phyloP scores from a whole-genome alignment of 2,113 vertebrate species.

The Thomomys bottae region DNA sequence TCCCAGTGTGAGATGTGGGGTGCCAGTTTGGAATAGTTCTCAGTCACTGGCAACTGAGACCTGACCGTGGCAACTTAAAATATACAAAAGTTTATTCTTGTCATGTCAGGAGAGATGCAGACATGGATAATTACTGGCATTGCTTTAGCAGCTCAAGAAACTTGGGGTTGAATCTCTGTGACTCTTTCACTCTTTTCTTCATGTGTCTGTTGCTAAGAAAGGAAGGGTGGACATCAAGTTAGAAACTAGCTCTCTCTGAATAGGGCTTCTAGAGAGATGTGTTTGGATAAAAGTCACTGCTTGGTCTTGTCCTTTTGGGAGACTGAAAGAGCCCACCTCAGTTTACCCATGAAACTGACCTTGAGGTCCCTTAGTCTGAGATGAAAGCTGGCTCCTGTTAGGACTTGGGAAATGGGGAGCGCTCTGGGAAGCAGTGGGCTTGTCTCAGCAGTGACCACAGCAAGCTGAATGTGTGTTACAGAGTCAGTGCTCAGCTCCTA shows the following conservation, averaged over 20 bases:
- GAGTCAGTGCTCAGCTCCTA: rapidly evolving
- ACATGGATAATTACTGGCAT: not conserved
- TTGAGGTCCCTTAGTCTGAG: not conserved
- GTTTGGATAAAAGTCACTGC: not conserved
- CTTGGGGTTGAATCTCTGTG: not conserved
- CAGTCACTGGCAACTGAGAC: not conserved
- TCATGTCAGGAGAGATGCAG: not conserved
- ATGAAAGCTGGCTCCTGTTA: not conserved
- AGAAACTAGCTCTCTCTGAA: not conserved
- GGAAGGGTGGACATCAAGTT: not conserved
- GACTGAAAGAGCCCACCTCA: not conserved
- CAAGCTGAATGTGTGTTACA: too few relatives aligned
- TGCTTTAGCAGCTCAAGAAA: not conserved
- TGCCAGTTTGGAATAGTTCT: not conserved
- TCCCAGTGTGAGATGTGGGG: not conserved
- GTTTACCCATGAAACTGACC: not conserved
- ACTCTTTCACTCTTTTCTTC: slow-evolving; percentile 1
- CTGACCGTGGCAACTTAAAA: not conserved
- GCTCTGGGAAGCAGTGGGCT: not conserved
- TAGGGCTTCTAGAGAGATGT: not conserved
- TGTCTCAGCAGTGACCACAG: not conserved
- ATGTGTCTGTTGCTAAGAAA: slow-evolving; percentile 11
- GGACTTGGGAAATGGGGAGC: not conserved
- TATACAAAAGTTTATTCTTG: not conserved
- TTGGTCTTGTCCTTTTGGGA: not conserved